Base-by-base conservation (phyloP, 2,113 vertebrate genomes). In the Psittacus erithacus region DNA sequence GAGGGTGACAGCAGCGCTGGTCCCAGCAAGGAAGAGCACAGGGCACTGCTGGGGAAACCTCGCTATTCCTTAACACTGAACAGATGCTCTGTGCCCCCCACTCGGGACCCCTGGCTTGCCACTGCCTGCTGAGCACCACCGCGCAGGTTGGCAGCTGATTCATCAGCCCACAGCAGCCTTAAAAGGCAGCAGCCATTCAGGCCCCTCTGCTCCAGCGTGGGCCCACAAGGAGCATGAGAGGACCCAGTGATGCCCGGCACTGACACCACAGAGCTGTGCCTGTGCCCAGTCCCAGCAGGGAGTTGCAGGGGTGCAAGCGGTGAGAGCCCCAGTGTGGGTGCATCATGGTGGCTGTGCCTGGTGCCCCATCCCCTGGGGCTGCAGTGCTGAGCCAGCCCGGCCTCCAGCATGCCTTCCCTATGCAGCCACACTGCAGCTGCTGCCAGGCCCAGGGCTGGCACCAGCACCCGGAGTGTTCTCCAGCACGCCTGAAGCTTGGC, bases 61-160 rank as follows among this genome's bases (percentile, higher is more conserved):
- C 11, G 0, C 9, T 38, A 3, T 8, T 19, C 47, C 52, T 39
- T 13, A 6, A 5, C 0, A 0, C 49, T 3, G 57, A 82, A 44
- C 71, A 71, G 43, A 10, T 0, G 0, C 17, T 7, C 28, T 13
- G 71, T 17, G 64, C 52, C 4, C 14, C 11, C 41, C 1, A 1
- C 9, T 33, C 7, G 0, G 64, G 38, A 8, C 27, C 24, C 44
- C 6, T 0, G 1, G 59, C 0, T 0, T 6, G 17, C 44, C 2
- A 0, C 52, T 52, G 69, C 73, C 69, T 24, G 53, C 13, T 1
- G 41, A 63, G 62, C 3, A 3, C n/a, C 1, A 1, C 68, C 10
- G 1, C 2, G 1, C n/a, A 3, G 23, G 31, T 2, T 52, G 43
- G 57, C 41, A 57, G 29, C 19, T 3, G 1, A 17, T 12, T 11